A percentile compares a stretch with the other conserved stretches of the same genome.
Conservation (phyloP, 2,113 vertebrate genomes). For the Colaptes auratus region DNA sequence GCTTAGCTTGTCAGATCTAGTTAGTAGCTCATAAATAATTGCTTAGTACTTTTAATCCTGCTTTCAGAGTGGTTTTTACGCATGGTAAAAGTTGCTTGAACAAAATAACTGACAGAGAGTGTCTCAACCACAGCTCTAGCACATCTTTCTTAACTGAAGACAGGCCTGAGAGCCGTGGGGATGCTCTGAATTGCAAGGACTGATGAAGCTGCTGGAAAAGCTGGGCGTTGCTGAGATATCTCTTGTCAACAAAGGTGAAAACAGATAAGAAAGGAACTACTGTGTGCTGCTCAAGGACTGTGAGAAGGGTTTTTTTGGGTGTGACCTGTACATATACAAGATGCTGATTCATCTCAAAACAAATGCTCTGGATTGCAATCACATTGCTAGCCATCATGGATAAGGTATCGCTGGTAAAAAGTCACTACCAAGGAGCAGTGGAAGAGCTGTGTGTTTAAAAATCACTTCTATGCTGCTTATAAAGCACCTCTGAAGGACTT, state of each 20-base stretch:
- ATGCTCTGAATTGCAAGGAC: background rate
- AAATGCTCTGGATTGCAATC: background rate
- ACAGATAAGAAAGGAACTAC: background rate
- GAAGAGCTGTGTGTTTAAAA: background rate
- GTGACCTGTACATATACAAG: background rate
- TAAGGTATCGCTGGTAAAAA: background rate
- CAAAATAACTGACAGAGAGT: background rate
- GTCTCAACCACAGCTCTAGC: background rate
- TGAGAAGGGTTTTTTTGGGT: background rate
- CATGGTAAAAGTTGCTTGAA: background rate
- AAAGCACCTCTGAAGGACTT: background rate
- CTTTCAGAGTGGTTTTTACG: background rate
- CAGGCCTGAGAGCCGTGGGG: background rate
- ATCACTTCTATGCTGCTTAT: background rate
- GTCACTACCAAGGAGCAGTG: background rate
- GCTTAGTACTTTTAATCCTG: background rate
- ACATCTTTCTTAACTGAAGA: background rate
- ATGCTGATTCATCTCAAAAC: background rate
- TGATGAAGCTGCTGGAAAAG: background rate
- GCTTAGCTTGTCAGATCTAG: background rate
- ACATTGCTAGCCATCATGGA: background rate
- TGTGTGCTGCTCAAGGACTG: background rate
- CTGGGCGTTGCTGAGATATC: background rate
- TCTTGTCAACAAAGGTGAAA: background rate
- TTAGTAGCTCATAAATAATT: background rate